Evolutionary conservation across 2,113 vertebrate species (phyloP).

Genomic region (Andinoacara biseriatus): DNA sequence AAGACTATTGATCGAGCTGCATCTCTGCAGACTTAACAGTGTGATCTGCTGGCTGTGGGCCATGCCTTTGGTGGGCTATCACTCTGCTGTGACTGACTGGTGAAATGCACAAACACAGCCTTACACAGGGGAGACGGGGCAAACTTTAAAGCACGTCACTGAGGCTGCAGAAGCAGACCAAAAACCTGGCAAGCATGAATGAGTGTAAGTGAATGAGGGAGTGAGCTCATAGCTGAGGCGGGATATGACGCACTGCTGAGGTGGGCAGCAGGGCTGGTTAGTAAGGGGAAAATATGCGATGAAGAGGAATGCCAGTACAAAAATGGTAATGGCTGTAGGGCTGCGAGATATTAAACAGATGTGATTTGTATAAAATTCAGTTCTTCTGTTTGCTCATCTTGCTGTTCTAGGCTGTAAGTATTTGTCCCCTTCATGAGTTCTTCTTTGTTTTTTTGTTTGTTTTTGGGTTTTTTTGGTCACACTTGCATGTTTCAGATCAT

Average conservation of each 20-base stretch:
- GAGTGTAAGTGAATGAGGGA: slow-evolving; percentile 5
- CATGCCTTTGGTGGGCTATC: not conserved
- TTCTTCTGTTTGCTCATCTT: not conserved
- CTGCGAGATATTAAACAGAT: slow-evolving; percentile 11
- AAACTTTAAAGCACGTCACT: slow-evolving; percentile 8
- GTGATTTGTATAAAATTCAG: not conserved
- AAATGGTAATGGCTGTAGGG: slow-evolving; percentile 27
- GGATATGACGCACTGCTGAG: slow-evolving; percentile 28
- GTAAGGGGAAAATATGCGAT: slow-evolving; percentile 4
- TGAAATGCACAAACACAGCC: not conserved
- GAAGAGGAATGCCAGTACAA: slow-evolving; percentile 19
- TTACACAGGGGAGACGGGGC: not conserved
- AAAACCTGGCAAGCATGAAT: slow-evolving; percentile 35
- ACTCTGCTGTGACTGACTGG: not conserved
- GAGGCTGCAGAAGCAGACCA: slow-evolving; percentile 15
- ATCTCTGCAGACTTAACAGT: slow-evolving; percentile 18
- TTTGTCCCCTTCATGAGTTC: not conserved
- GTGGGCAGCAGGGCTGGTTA: slow-evolving; percentile 9
- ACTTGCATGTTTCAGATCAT: not conserved
- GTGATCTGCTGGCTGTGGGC: not conserved
- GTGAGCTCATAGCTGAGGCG: slow-evolving; percentile 43
- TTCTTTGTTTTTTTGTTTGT: not conserved
- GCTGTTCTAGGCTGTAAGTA: not conserved
- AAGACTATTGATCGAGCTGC: slow-evolving; percentile 50
- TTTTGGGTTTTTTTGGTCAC: not conserved